These are phyloP conservation scores for Virgularia gustaviana DNA, from an alignment of 92 coral and sea anemone genomes.

Conservation along the genomic window DNA sequence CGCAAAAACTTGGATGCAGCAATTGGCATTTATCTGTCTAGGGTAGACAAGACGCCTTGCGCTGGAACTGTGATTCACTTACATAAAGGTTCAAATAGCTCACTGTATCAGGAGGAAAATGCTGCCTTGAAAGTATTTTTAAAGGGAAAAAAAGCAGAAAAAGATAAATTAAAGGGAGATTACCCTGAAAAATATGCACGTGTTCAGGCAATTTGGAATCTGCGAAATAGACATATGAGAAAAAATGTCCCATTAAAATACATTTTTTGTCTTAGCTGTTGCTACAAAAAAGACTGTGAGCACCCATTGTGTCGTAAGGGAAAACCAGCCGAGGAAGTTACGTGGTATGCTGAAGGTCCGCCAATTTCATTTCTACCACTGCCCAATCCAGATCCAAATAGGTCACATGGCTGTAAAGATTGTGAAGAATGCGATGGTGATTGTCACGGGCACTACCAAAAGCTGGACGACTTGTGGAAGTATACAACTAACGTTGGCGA, in stretches of 20 bases:
- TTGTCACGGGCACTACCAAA: constrained; percentile 17
- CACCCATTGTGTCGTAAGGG: constrained; percentile 42
- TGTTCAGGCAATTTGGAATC: constrained; percentile 59
- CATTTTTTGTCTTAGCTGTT: constrained; percentile 43
- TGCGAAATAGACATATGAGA: constrained; percentile 52
- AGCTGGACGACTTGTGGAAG: neutral
- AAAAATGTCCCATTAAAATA: constrained; percentile 40
- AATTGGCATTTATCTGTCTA: constrained; percentile 53
- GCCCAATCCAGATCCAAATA: constrained; percentile 23
- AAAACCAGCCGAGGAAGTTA: neutral
- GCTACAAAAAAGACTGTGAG: constrained; percentile 32
- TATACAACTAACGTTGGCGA: constrained; percentile 1
- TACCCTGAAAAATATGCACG: constrained; percentile 35
- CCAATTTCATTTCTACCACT: neutral
- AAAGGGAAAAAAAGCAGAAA: constrained; percentile 48
- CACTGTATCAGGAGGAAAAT: constrained; percentile 17
- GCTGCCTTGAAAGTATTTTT: constrained; percentile 33
- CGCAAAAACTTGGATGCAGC: constrained; percentile 53
- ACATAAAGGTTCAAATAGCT: constrained; percentile 48
- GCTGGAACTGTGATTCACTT: constrained; percentile 53
- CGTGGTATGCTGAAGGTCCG: constrained; percentile 24
- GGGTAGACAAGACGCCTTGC: constrained; percentile 63
- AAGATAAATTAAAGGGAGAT: constrained; percentile 35
- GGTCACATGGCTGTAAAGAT: constrained; percentile 8
- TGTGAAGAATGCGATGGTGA: constrained; percentile 31